Evolutionary conservation across 2,888 invertebrate genomes (phyloP), one percentile per base, ranked within the genome.

Genomic region (Melanostoma scalare): DNA sequence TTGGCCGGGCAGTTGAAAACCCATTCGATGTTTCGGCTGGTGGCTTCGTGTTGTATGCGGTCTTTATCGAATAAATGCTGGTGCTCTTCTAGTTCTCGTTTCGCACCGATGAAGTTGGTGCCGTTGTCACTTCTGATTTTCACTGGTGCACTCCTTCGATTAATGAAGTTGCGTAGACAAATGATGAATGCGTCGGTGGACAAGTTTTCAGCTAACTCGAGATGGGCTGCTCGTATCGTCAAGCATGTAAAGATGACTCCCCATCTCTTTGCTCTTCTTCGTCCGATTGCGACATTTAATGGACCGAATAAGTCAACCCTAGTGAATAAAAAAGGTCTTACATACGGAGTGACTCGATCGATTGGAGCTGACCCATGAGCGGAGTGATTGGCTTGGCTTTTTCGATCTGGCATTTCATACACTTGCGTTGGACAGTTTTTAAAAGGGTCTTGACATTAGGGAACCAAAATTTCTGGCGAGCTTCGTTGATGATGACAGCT

Each of bases 41-140:
- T 44, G 3, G 63, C 33, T 48, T 68, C 68, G 0, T 56, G n/a
- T n/a, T n/a, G n/a, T n/a, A n/a, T n/a, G n/a, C n/a, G n/a, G n/a
- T n/a, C n/a, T n/a, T n/a, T n/a, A n/a, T n/a, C 40, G 5, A 73
- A 73, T 6, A 76, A 8, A 0, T 20, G 31, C 2, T 67, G 10
- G 2, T 60, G n/a, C 3, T 36, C 40, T 3, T 71, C 67, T 4
- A 84, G 6, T 6, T 85, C 68, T 6, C 40, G 38, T 40, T 81
- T 58, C 2, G 85, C 80, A 6, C 74, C 77, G n/a, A 78, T 42
- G 33, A 85, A 86, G 60, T 85, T 84, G 0, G 84, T 85, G 10
- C 79, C 79, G 30, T 82, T 82, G 6, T 86, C 75, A 44, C 80
- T 74, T 9, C 85, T 9, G 0, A 86, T 82, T 61, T 40, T n/a